Evolutionary conservation across 2,113 vertebrate genomes (phyloP), one percentile per base, ranked within the genome.

Genomic region (Neofelis nebulosa): DNA sequence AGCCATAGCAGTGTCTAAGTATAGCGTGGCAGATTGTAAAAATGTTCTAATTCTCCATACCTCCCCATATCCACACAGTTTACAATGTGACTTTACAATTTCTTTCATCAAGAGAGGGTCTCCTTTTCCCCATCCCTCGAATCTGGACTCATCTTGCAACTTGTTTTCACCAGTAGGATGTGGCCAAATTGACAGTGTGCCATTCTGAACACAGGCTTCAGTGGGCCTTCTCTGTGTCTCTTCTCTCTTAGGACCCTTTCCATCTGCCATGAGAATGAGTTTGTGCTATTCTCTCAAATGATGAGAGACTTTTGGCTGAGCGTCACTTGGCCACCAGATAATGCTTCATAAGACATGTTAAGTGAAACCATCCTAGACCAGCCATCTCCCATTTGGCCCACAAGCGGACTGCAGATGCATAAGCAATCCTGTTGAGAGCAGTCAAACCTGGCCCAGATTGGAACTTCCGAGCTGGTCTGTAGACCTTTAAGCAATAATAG

Each of bases 331-430:
- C 69, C 2, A 27, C 33, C 50, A 52, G 41, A 14, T 29, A 82
- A 7, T 29, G n/a, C 21, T n/a, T 36, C 9, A n/a, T 0, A 10
- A 69, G 78, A 68, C 25, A 19, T 0, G 5, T 29, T 29, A 23
- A 27, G 38, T 7, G 31, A 84, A 85, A 50, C 48, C 7, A 5
- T 33, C 61, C 90, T 48, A 23, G n/a, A 76, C 10, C 41, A 76
- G 31, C 15, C 7, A 33, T 25, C 48, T 33, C 31, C 41, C 27
- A 57, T 15, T 10, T 41, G 68, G 25, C 11, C 50, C 41, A 81
- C 16, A 41, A 38, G 41, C 3, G 23, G 36, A 61, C 3, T n/a
- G 5, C 25, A 55, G 3, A 25, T 31, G 21, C 3, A 7, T 16
- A 21, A 52, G 63, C 36, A 92, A 55, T 21, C 57, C 61, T 63